Evolutionary conservation across 2,797 vertebrate genomes (phyloP), one percentile per base, ranked within the genome.

Genomic region (Halcyon smyrnensis): DNA sequence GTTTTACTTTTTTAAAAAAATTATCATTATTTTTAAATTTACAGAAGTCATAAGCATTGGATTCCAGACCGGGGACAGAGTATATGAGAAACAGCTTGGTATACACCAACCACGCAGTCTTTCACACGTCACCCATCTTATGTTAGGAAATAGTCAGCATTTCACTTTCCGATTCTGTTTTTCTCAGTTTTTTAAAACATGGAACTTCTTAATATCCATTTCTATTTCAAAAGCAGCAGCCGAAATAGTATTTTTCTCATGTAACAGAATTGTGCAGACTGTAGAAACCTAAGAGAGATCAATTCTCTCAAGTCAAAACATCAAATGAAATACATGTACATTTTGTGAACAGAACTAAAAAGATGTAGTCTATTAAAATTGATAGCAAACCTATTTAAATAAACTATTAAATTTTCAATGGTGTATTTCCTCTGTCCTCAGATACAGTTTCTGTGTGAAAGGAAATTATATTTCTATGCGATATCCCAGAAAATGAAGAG

Each of bases 321-420:
- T 43, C 46, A 74, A 79, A 70, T 46, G 12, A 92, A 63, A n/a
- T 32, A 64, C 10, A 9, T 3, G 7, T 27, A 54, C 1, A 3
- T 83, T 85, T 82, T 83, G n/a, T 85, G 56, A 94, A 45, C 34
- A n/a, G 67, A 92, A 69, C 30, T 84, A 74, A 76, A 79, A 83
- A 34, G 32, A 67, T 41, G 27, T 3, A 39, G 23, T 25, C 27
- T 67, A 43, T 70, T 70, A 82, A 89, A 91, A 87, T 15, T 48
- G 71, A 28, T 11, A 74, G 37, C 12, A 79, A 43, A 84, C 50
- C 28, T 63, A 54, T 63, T 84, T 54, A 83, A 87, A 84, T 37
- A 64, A 84, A 36, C 9, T 45, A 84, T 15, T 57, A 53, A 12
- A 24, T 59, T 92, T 88, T 39, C 24, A 13, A 8, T 67, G 8